These are phyloP conservation scores for Hemistola chrysoprasaria DNA, from an alignment of 2,888 invertebrate species.

Conservation along the genomic window DNA sequence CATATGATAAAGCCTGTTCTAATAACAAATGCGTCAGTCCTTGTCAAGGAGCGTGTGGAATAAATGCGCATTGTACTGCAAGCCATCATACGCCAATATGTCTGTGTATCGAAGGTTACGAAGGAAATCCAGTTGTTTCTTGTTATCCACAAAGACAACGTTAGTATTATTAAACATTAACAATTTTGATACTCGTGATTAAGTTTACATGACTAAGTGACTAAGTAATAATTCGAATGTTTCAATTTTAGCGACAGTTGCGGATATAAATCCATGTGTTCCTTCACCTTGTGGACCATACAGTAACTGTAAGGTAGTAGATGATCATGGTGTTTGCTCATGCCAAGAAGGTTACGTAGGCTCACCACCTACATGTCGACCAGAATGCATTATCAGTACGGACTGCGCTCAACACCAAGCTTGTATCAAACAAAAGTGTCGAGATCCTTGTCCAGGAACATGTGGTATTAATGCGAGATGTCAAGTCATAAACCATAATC, in stretches of 20 bases:
- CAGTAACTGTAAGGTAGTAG: constrained; percentile 87
- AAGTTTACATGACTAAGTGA: not conserved
- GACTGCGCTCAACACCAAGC: constrained; percentile 88
- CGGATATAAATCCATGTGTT: constrained; percentile 84
- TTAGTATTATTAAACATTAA: constrained; percentile 45
- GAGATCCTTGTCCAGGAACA: constrained; percentile 89
- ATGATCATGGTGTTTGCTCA: constrained; percentile 90
- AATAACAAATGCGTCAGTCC: constrained; percentile 94
- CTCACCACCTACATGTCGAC: constrained; percentile 88
- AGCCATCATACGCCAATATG: constrained; percentile 92
- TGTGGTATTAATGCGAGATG: constrained; percentile 89
- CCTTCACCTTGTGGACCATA: constrained; percentile 91
- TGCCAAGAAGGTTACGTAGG: constrained; percentile 89
- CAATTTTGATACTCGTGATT: too few species aligned
- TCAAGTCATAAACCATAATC: constrained; percentile 89
- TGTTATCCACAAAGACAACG: constrained; percentile 75
- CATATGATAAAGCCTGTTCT: constrained; percentile 88
- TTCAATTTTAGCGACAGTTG: constrained; percentile 61
- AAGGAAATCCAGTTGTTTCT: constrained; percentile 87
- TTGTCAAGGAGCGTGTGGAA: constrained; percentile 91
- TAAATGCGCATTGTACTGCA: constrained; percentile 90
- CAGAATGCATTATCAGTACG: constrained; percentile 89
- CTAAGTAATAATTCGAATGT: constrained; percentile 15
- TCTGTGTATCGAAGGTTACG: constrained; percentile 88
- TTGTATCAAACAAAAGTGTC: constrained; percentile 88